Percentiles rank a stretch among this genome's conserved stretches.
Conservation (phyloP, 1,140 invertebrate species). For the Varroa destructor region DNA sequence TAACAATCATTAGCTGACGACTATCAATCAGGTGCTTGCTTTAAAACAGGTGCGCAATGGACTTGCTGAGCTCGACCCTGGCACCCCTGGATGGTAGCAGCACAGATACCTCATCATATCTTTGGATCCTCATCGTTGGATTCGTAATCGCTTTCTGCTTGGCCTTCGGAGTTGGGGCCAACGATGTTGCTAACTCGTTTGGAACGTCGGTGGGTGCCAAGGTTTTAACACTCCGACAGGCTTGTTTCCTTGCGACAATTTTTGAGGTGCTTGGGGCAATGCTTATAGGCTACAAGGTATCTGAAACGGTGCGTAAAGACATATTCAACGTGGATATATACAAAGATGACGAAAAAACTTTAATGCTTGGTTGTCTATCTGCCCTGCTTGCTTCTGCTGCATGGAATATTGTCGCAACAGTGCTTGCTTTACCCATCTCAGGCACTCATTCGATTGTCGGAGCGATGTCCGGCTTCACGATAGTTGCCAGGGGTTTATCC, state of each 20-base stretch:
- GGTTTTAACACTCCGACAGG: conserved; percentile 47
- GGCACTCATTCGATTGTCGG: conserved; percentile 48
- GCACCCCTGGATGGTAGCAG: not conserved
- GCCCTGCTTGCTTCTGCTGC: conserved; percentile 54
- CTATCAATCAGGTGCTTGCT: no score
- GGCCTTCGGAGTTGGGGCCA: conserved; percentile 80
- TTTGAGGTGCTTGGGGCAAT: conserved; percentile 49
- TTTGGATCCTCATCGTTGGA: conserved; percentile 76
- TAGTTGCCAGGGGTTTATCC: conserved; percentile 43
- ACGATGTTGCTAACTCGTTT: conserved; percentile 53
- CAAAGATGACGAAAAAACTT: conserved; percentile 60
- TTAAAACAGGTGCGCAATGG: no score
- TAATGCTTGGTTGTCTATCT: conserved; percentile 75
- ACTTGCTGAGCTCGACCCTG: no score
- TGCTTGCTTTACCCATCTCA: conserved; percentile 47
- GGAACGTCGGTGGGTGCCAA: conserved; percentile 49
- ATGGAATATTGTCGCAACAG: conserved; percentile 47
- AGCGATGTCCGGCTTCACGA: conserved; percentile 46
- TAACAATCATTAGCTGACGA: no score
- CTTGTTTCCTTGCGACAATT: conserved; percentile 48
- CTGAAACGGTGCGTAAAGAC: conserved; percentile 91
- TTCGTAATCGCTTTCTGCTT: conserved; percentile 85
- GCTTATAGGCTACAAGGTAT: no score
- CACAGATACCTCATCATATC: not conserved
- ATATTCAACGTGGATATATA: conserved; percentile 77